Evolutionary conservation across 30 jellyfish, hydroid and myxozoan species (phyloP), one percentile per base, ranked within the genome.

Genomic region (Pelagia noctiluca): DNA sequence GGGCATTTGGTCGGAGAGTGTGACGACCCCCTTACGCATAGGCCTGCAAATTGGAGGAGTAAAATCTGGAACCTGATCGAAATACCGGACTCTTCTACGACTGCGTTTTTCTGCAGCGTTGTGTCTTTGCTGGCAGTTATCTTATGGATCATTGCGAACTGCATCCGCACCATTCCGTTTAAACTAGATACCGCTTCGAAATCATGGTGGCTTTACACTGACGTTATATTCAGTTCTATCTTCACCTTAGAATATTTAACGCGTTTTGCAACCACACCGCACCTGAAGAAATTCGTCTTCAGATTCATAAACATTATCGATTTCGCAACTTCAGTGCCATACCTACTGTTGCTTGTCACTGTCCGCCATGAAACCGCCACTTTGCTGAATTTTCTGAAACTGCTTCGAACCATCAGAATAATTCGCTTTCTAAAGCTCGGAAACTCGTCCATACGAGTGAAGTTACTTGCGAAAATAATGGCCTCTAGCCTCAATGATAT

Each of bases 401-500:
- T 84, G 36, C 53, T 74, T 2, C 94, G 97, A 30, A 28, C 81
- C 16, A 21, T 89, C 49, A 68, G 94, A 31, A 22, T 89, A 0
- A 72, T 89, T 1, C 93, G 97, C 10, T 47, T 89, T 30, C 53
- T 89, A 53, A 78, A 80, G 46, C 29, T 89, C 13, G 60, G 60
- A 34, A 81, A 80, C 78, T 89, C 90, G 23, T 81, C 97, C 16
- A 68, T 29, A 28, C 97, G 94, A 22, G 60, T 82, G 35, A 67
- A 67, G 33, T 34, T 74, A 16, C 67, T 89, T 2, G 37, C 53
- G 54, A 73, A 47, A 61, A 81, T 80, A 16, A 53, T 89, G 69
- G 86, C 91, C 7, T 80, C 97, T 35, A 89, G 97, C 36, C 74
- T 82, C 10, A 37, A 80, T 19, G 97, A 89, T 29, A 25, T 89